Conservation (phyloP, 2,797 vertebrate genomes). For the Sternarchorhynchus goeldii region DNA sequence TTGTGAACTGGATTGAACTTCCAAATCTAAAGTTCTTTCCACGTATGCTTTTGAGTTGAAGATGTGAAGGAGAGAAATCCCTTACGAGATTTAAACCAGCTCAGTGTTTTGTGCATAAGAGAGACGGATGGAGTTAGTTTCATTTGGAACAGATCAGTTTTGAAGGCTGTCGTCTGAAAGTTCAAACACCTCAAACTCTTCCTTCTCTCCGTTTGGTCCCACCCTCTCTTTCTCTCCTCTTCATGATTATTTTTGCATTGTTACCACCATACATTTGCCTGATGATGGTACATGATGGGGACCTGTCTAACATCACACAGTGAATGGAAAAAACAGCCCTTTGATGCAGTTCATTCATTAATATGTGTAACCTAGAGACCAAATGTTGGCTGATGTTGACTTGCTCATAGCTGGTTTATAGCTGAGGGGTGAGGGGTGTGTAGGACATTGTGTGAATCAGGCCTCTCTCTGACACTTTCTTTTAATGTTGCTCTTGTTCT, state of each 20-base stretch:
- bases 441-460: background rate
- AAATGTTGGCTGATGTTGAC: too few relatives aligned
- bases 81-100: too few relatives aligned
- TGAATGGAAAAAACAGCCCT: too few relatives aligned
- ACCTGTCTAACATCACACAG: too few relatives aligned
- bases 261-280: background rate
- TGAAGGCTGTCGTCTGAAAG: slow-evolving; percentile 15
- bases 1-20: too few relatives aligned
- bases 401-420: too few relatives aligned
- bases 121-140: slow-evolving; percentile 14
- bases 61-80: background rate
- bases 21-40: too few relatives aligned
- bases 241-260: background rate
- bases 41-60: background rate
- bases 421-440: background rate
- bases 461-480: background rate
- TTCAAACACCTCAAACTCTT: slow-evolving; percentile 26
- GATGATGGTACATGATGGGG: background rate
- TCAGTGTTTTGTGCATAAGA: background rate
- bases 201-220: slow-evolving; percentile 4
- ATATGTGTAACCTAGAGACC: too few relatives aligned
- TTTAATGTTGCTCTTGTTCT: background rate
- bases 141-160: background rate
- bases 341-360: too few relatives aligned
- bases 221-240: background rate